Evolutionary conservation across 2,888 invertebrate species (phyloP).

Genomic region (Luperina testacea): DNA sequence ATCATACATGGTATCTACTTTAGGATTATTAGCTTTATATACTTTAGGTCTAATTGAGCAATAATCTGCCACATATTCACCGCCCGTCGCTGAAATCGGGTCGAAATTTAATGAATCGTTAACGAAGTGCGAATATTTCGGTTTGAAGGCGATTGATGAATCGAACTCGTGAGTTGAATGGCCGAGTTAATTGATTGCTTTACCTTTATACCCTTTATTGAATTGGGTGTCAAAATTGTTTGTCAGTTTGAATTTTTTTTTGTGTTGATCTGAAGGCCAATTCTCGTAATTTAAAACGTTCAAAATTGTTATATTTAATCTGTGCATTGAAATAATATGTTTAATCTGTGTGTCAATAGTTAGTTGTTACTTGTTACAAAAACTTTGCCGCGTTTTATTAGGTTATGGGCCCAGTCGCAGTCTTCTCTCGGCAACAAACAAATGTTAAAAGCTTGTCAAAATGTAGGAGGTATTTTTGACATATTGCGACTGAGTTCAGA

Average conservation of each 20-base stretch:
- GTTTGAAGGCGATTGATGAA: conserved; percentile 50
- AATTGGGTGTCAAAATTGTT: conserved; percentile 22
- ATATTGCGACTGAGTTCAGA: no score
- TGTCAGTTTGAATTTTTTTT: conserved; percentile 14
- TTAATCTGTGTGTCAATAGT: no score
- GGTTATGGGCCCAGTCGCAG: no score
- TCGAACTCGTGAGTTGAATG: conserved; percentile 34
- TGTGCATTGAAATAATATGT: no score
- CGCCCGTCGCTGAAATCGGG: conserved; percentile 48
- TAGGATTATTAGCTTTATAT: neutral
- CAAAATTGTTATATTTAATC: no score
- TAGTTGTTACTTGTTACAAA: no score
- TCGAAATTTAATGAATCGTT: conserved; percentile 70
- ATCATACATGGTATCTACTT: neutral
- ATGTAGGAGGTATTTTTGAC: no score
- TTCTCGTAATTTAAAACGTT: no score
- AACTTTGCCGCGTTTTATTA: no score
- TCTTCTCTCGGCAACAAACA: no score
- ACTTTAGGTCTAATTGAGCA: conserved; percentile 12
- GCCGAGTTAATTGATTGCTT: conserved; percentile 54
- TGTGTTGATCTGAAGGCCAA: neutral
- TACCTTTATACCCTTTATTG: conserved; percentile 47
- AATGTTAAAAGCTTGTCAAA: no score
- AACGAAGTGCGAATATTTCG: conserved; percentile 61
- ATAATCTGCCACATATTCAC: conserved; percentile 21